Percentiles rank a stretch among this genome's conserved stretches.
These are phyloP conservation scores for Dugesia japonica DNA, from an alignment of 2,888 invertebrate species.

Conservation along the genomic window DNA sequence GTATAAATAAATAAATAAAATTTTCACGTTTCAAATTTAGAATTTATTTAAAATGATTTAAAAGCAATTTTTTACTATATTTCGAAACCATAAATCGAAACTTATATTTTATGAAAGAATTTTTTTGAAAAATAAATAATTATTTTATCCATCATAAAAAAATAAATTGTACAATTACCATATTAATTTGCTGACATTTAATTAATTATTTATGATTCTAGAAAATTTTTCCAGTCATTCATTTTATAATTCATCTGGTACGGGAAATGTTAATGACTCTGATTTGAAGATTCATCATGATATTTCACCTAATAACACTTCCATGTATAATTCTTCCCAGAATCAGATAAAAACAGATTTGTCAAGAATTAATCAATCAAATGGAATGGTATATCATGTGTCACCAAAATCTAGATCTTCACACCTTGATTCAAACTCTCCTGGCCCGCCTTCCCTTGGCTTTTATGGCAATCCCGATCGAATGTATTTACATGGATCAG, in stretches of 20 bases:
- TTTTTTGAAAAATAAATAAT: too few relatives aligned
- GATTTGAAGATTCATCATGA: not conserved
- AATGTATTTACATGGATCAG: not conserved
- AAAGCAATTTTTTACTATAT: too few relatives aligned
- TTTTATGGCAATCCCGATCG: conserved; percentile 3
- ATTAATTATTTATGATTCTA: too few relatives aligned
- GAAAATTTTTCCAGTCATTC: conserved; percentile 16
- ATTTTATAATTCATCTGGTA: not conserved
- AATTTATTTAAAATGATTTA: too few relatives aligned
- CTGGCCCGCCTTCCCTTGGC: not conserved
- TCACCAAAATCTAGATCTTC: conserved; percentile 8
- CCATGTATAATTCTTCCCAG: conserved; percentile 16
- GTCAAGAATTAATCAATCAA: not conserved
- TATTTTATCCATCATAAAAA: too few relatives aligned
- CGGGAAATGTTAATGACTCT: not conserved
- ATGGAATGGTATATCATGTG: not conserved
- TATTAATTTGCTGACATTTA: too few relatives aligned
- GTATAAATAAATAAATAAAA: too few relatives aligned
- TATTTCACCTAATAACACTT: conserved; percentile 7
- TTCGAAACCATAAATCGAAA: too few relatives aligned
- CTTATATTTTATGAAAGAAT: too few relatives aligned
- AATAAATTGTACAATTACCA: too few relatives aligned
- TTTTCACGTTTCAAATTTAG: too few relatives aligned
- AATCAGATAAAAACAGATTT: not conserved
- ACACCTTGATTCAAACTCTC: conserved; percentile 1